Evolutionary conservation across 2,888 invertebrate genomes (phyloP), one percentile per base, ranked within the genome.

Genomic region (Mesoligia furuncula): DNA sequence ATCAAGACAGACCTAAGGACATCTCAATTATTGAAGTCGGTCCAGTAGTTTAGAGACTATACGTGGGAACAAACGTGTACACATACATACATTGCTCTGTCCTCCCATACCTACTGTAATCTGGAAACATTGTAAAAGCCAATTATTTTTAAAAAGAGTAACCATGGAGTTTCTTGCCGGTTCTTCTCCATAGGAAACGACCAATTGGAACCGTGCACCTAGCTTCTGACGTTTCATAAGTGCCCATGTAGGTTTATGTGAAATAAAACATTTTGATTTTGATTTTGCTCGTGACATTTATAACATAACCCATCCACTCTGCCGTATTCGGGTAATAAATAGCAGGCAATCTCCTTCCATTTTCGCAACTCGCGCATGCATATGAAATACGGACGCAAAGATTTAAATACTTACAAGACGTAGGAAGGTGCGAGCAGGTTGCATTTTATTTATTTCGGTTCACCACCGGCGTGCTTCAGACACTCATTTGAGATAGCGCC

Each of bases 401-500:
- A 75, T 73, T 82, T 80, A 81, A 77, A 73, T 72, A 84, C 78
- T 79, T 87, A 76, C 77, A 75, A 79, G 74, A 80, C 74, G 67
- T 42, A 39, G 24, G 77, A 42, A 70, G 42, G 24, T 61, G 54
- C 54, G 42, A 69, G 66, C 51, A 59, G 75, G 79, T 81, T 88
- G 91, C 89, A 89, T 90, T 92, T 90, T 91, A 93, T 90, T 90
- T 80, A 85, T 81, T 69, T 75, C 89, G 87, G 86, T 89, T 84
- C 67, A 59, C 77, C 66, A 75, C 77, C 62, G 78, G 76, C 77
- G 82, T 77, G 83, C 81, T 85, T 88, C 86, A 87, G 90, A 90
- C 91, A 88, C 87, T 92, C 90, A 93, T 93, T 93, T 91, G 87
- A 93, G 94, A 94, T 93, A 93, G 89, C 88, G 93, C 92, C 93